Evolutionary conservation across 2,888 invertebrate species (phyloP).

Genomic region (Acholoe squamosa): DNA sequence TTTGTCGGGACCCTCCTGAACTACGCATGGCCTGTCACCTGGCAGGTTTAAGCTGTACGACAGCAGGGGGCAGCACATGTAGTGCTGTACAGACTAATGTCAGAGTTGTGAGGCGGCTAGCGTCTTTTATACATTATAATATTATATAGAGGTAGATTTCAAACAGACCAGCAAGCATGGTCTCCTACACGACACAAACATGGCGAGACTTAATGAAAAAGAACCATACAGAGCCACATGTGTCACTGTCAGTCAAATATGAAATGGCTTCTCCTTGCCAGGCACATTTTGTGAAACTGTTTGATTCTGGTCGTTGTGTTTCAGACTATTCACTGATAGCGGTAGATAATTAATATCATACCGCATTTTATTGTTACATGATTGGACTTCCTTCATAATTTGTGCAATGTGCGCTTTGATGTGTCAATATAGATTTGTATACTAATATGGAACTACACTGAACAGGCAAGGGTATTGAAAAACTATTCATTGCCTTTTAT

Average conservation of each 20-base stretch:
- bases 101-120: no score
- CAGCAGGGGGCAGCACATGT: no score
- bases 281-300: conserved; percentile 47
- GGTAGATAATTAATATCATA: conserved; percentile 9
- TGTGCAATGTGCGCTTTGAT: conserved; percentile 35
- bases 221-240: background rate
- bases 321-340: background rate
- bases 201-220: no score
- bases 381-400: conserved; percentile 27
- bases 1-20: background rate
- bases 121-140: no score
- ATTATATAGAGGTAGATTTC: no score
- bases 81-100: no score
- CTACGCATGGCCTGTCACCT: background rate
- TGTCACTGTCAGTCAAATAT: conserved; percentile 18
- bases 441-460: background rate
- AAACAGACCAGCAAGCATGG: no score
- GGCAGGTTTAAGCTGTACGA: background rate
- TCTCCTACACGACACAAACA: no score
- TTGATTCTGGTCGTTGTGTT: background rate
- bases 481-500: background rate
- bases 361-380: background rate
- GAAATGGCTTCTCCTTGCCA: conserved; percentile 34
- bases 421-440: conserved; percentile 50
- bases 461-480: background rate